Percentiles rank a stretch among this genome's conserved stretches.
These are phyloP conservation scores for Anagrus nilaparvatae DNA, from an alignment of 1,140 invertebrate species.

Conservation along the genomic window DNA sequence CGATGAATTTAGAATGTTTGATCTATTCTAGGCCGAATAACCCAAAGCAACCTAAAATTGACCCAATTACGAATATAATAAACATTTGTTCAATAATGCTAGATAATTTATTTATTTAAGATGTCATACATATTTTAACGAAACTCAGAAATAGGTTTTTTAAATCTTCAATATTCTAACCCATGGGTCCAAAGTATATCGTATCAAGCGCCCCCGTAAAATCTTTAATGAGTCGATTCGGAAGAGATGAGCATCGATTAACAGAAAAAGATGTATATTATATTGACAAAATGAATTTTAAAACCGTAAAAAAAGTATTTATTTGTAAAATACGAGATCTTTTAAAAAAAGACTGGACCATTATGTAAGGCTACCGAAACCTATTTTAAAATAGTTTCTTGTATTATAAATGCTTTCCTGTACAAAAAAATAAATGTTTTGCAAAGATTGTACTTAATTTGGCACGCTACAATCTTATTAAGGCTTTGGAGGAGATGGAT, in stretches of 20 bases:
- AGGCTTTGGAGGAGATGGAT: no score
- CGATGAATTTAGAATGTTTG: conserved; percentile 12
- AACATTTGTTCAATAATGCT: neutral
- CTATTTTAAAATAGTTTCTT: no score
- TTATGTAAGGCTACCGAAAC: no score
- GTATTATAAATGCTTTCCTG: no score
- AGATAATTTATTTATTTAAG: conserved; percentile 3
- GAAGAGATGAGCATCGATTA: conserved; percentile 14
- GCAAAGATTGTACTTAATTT: no score
- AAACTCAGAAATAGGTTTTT: conserved; percentile 5
- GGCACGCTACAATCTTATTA: no score
- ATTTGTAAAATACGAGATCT: no score
- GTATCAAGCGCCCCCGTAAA: conserved; percentile 2
- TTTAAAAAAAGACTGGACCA: no score
- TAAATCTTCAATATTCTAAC: conserved; percentile 6
- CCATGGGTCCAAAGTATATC: conserved; percentile 10
- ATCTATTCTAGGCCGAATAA: conserved; percentile 11
- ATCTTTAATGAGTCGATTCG: neutral
- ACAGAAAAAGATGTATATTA: conserved; percentile 10
- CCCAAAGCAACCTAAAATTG: neutral
- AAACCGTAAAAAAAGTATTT: no score
- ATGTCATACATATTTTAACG: conserved; percentile 4
- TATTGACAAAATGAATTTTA: no score
- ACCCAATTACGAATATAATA: neutral
- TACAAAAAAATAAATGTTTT: no score